These are phyloP conservation scores for Apoda limacodes DNA, from an alignment of 2,888 invertebrate genomes.

Conservation along the genomic window DNA sequence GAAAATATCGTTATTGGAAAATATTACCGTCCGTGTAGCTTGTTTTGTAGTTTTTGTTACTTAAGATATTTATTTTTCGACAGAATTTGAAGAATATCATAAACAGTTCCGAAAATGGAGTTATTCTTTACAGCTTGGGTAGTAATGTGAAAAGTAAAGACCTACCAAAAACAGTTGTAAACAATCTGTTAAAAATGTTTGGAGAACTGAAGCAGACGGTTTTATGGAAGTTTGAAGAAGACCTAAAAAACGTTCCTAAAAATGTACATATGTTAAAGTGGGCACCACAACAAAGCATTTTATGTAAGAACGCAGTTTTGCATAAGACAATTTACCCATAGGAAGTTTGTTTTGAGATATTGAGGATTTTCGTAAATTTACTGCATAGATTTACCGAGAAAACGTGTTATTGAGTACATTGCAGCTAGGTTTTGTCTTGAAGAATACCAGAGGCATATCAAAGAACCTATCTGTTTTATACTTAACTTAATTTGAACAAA, in stretches of 20 bases:
- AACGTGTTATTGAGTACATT: too few relatives aligned
- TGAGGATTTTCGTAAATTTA: too few relatives aligned
- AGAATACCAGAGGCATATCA: too few relatives aligned
- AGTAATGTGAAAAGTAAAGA: constrained; percentile 33
- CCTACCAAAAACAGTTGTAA: constrained; percentile 28
- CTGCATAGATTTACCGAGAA: too few relatives aligned
- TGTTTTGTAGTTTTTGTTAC: constrained; percentile 7
- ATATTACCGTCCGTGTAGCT: neutral
- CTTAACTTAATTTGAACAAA: too few relatives aligned
- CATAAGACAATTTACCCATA: too few relatives aligned
- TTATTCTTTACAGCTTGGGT: constrained; percentile 52
- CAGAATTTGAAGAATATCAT: constrained; percentile 39
- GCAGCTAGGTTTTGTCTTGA: too few relatives aligned
- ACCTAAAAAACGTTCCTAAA: constrained; percentile 21
- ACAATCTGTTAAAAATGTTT: constrained; percentile 29
- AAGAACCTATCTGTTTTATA: too few relatives aligned
- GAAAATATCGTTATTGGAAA: neutral
- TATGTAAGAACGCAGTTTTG: constrained; percentile 26
- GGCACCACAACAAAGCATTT: constrained; percentile 39
- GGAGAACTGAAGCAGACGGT: constrained; percentile 32
- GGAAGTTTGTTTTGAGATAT: too few relatives aligned
- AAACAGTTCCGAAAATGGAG: constrained; percentile 38
- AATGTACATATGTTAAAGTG: constrained; percentile 35
- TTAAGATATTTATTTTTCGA: too few relatives aligned
- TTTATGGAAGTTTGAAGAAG: constrained; percentile 36